Base-by-base conservation (phyloP, 2,888 invertebrate genomes). In the Drymonia ruficornis region DNA sequence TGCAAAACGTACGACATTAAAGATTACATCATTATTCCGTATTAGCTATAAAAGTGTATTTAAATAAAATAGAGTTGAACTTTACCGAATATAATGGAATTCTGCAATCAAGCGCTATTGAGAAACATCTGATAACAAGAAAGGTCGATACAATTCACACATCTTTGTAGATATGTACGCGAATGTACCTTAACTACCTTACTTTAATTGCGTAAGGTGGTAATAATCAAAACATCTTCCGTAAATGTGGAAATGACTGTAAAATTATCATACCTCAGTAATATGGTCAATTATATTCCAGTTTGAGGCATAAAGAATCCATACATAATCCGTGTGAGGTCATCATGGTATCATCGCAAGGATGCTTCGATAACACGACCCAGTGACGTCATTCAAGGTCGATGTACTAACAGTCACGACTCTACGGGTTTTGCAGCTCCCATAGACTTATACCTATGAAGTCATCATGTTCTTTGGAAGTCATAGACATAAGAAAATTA, bases 261-360 rank as follows among this genome's bases (percentile, higher is more conserved):
- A n/a, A 15, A 15, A 15, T 38, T 40, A 40, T 16, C 40, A 40
- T 40, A 16, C 40, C 16, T 16, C 16, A 40, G 16, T 40, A 40
- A 40, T 40, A 36, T 40, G 40, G 2, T 19, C 43, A 45, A 45
- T 45, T 45, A 23, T n/a, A 50, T 31, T 29, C 50, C 23, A 50
- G 28, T 50, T 43, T 18, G 13, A 42, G 23, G 47, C 29, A 48
- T 28, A 53, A 52, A 59, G 50, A 54, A 54, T 59, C 50, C 18
- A 23, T 23, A 48, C 52, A 55, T 63, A 59, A 65, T 68, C 50
- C 31, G 45, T 40, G 36, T 66, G 69, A 74, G 61, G 66, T 72
- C 74, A 71, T 67, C 63, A 55, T 62, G 64, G 66, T 63, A 68
- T 73, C 72, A 74, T 66, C 48, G 44, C 51, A 61, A 67, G 68